Conservation (phyloP, 2,113 vertebrate genomes). For the Gymnorhina tibicen region DNA sequence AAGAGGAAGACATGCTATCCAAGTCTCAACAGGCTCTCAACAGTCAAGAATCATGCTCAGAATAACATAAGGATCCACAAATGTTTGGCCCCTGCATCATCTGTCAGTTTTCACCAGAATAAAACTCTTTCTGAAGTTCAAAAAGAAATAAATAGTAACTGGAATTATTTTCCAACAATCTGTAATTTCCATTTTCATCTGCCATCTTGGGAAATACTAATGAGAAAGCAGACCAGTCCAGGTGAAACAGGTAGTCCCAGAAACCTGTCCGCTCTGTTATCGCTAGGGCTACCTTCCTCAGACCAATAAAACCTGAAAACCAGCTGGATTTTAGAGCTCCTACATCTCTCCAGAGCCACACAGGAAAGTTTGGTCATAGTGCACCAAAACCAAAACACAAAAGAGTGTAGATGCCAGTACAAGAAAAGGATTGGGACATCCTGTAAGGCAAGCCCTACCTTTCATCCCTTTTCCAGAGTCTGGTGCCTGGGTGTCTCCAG, state of each 20-base stretch:
- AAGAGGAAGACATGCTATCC: not conserved
- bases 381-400: not conserved
- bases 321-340: not conserved
- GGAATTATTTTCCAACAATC: not conserved
- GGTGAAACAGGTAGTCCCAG: not conserved
- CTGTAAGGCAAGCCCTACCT: not conserved
- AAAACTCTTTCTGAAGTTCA: not conserved
- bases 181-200: not conserved
- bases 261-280: not conserved
- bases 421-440: not conserved
- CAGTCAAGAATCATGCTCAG: not conserved
- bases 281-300: not conserved
- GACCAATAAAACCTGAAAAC: not conserved
- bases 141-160: not conserved
- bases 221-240: not conserved
- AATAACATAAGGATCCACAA: not conserved
- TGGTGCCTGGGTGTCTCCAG: not conserved
- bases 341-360: not conserved
- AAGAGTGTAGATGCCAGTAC: not conserved
- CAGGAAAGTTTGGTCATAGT: not conserved
- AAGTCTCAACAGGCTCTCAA: not conserved
- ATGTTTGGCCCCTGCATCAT: not conserved
- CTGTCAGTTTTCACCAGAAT: not conserved
- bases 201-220: not conserved
- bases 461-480: not conserved